Percentiles rank a stretch among this genome's conserved stretches.
Conservation (phyloP, 2,797 vertebrate species). For the Phoeniculus purpureus region DNA sequence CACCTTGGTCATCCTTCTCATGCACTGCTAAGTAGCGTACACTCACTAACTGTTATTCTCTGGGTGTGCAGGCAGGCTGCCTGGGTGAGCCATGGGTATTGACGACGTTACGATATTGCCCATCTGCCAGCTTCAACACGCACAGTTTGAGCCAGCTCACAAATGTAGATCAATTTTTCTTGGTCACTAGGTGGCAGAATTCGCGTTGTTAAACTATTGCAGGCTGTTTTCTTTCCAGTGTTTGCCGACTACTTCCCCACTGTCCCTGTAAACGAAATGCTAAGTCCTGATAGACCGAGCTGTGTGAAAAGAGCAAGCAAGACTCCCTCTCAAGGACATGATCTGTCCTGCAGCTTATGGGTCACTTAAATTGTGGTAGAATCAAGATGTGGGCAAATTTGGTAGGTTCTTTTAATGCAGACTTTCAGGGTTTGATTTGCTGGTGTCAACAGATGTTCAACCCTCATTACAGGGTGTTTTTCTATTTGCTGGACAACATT, state of each 20-base stretch:
- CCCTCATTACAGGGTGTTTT: not conserved
- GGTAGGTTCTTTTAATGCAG: not conserved
- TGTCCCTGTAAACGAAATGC: not conserved
- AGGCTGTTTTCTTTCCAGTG: not conserved
- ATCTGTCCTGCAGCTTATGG: not conserved
- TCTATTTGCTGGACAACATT: not conserved
- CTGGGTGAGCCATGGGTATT: not conserved
- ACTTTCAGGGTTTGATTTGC: not conserved
- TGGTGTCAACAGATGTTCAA: not conserved
- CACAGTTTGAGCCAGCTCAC: not conserved
- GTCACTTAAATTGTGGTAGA: not conserved
- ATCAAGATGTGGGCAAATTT: not conserved
- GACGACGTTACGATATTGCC: rapidly evolving
- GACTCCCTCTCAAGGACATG: not conserved
- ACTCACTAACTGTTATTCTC: not conserved
- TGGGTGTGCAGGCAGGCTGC: not conserved
- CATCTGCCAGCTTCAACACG: rapidly evolving
- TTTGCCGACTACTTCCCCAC: not conserved
- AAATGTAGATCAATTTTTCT: conserved; percentile 19
- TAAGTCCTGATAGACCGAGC: not conserved
- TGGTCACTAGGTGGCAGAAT: conserved; percentile 78
- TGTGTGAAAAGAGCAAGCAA: not conserved
- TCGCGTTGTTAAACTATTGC: conserved; percentile 54
- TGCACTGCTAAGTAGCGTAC: not conserved
- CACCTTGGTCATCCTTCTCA: not conserved